A percentile compares a stretch with the other conserved stretches of the same genome.
Conservation (phyloP, 1,140 invertebrate species). For the Pinna nobilis region DNA sequence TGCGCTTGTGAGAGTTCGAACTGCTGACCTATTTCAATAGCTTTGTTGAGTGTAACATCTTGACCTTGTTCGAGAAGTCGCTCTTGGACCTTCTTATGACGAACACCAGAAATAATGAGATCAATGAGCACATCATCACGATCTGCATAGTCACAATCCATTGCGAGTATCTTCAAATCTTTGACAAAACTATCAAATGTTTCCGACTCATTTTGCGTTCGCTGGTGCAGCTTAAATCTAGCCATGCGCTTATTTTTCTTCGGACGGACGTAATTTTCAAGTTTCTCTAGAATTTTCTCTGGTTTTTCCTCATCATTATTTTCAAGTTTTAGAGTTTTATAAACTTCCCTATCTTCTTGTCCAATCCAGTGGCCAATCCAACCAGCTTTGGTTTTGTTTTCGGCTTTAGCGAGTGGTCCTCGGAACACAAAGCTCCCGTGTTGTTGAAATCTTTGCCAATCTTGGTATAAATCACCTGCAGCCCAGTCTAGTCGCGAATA, state of each 20-base stretch:
- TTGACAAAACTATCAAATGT: constrained; percentile 23
- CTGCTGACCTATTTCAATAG: constrained; percentile 17
- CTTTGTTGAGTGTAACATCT: constrained; percentile 14
- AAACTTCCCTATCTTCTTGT: constrained; percentile 1
- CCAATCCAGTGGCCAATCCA: constrained; percentile 28
- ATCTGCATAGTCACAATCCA: constrained; percentile 26
- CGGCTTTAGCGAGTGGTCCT: constrained; percentile 17
- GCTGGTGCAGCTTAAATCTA: constrained; percentile 1
- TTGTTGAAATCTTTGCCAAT: too few species aligned
- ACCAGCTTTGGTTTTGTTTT: constrained; percentile 12
- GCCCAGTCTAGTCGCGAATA: too few species aligned
- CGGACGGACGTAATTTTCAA: neutral
- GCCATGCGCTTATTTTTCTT: constrained; percentile 4
- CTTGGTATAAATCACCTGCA: too few species aligned
- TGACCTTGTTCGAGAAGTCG: constrained; percentile 24
- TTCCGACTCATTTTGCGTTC: constrained; percentile 5
- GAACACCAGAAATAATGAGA: constrained; percentile 7
- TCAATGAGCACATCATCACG: constrained; percentile 4
- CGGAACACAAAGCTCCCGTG: constrained; percentile 33
- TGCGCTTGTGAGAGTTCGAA: constrained; percentile 30
- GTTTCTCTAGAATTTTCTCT: neutral
- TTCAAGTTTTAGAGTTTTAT: neutral
- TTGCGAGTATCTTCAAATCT: constrained; percentile 16
- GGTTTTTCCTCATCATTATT: neutral
- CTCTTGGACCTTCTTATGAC: constrained; percentile 27